These are phyloP conservation scores for Proisotoma minuta DNA, from an alignment of 2,888 invertebrate genomes.

Conservation along the genomic window DNA sequence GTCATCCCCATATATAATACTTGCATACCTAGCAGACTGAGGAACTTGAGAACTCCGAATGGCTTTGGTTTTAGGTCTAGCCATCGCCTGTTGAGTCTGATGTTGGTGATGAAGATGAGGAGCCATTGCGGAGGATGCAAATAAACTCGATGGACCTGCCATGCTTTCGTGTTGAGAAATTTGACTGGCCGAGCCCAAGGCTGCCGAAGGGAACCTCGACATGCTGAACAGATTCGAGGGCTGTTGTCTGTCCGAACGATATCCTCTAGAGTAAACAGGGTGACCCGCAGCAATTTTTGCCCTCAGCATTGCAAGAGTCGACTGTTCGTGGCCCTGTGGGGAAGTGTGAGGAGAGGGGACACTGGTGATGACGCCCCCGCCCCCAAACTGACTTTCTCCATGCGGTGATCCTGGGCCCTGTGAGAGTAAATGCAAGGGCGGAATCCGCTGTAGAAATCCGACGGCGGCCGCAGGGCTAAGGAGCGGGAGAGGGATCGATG, in stretches of 20 bases:
- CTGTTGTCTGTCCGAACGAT: background rate
- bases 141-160: background rate
- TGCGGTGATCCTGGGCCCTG: background rate
- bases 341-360: background rate
- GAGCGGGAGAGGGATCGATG: background rate
- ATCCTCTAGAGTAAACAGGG: background rate
- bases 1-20: no score
- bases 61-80: constrained; percentile 34
- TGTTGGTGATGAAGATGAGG: background rate
- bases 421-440: background rate
- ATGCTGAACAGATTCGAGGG: background rate
- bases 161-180: background rate
- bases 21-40: constrained; percentile 33
- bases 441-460: background rate
- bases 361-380: background rate
- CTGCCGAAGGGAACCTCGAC: background rate
- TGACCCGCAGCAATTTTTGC: background rate
- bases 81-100: background rate
- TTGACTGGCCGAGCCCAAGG: background rate
- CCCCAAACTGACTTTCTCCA: background rate
- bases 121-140: background rate
- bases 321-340: background rate
- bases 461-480: background rate
- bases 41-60: constrained; percentile 46
- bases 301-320: background rate